Evolutionary conservation across 2,113 vertebrate species (phyloP).

Genomic region (Saccopteryx bilineata): DNA sequence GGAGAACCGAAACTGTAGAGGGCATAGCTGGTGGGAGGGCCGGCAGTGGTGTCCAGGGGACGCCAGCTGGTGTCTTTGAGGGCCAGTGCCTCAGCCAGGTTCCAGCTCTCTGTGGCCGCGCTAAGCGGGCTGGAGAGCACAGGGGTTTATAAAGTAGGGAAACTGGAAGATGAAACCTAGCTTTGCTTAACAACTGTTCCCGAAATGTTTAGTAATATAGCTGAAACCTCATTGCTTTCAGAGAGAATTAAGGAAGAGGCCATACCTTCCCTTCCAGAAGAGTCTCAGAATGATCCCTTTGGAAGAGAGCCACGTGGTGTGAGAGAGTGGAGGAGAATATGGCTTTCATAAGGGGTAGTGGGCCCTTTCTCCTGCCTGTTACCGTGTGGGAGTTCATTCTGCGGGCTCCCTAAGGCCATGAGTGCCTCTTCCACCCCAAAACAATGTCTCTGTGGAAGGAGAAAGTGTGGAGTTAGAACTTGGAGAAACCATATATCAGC

Average conservation of each 20-base stretch:
- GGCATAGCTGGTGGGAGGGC: too few relatives aligned
- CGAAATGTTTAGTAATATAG: background rate
- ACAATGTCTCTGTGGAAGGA: background rate
- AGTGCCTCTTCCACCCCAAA: background rate
- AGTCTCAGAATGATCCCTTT: background rate
- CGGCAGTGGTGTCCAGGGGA: background rate
- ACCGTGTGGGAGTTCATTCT: background rate
- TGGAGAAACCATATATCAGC: background rate
- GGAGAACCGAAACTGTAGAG: background rate
- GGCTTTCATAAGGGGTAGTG: background rate
- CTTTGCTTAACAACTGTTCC: background rate
- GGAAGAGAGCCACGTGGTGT: background rate
- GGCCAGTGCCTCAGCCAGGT: background rate
- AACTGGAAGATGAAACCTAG: background rate
- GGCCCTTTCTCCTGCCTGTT: background rate
- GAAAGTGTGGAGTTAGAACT: background rate
- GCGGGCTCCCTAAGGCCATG: background rate
- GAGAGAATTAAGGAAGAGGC: background rate
- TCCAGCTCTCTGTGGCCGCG: background rate
- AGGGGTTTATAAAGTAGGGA: background rate
- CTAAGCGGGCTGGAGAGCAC: background rate
- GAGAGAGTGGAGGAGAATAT: background rate
- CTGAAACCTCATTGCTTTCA: background rate
- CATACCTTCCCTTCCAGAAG: background rate
- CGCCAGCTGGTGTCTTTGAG: background rate